phyloP scores from a whole-genome alignment of 2,888 invertebrate species.

The Hermodice carunculata region DNA sequence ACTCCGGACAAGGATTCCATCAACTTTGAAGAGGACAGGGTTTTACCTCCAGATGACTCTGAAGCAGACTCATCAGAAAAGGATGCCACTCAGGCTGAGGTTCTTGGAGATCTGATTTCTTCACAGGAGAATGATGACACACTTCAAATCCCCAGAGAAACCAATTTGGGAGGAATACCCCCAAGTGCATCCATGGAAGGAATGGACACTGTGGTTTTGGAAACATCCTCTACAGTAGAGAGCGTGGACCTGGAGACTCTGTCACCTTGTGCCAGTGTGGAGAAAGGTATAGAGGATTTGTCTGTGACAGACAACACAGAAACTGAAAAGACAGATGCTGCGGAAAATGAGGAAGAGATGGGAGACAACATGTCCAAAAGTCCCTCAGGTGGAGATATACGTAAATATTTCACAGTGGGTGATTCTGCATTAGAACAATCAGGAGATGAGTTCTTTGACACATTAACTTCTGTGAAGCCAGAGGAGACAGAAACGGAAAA shows the following conservation, averaged over 20 bases:
- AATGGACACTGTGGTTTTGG: slow-evolving; percentile 42
- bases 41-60: no score
- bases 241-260: slow-evolving; percentile 23
- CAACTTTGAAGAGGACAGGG: no score
- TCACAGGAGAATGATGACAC: no score
- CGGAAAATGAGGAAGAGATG: neutral
- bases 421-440: neutral
- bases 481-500: neutral
- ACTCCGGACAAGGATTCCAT: no score
- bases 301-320: neutral
- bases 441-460: neutral
- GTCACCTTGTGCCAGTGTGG: neutral
- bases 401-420: neutral
- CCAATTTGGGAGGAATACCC: no score
- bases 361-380: neutral
- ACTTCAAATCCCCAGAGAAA: no score
- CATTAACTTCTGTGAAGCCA: neutral
- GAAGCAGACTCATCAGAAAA: no score
- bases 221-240: slow-evolving; percentile 27
- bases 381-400: neutral
- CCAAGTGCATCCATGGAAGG: no score
- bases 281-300: neutral
- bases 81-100: no score
- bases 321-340: neutral
- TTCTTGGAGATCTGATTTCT: no score